Conservation (phyloP, 2,113 vertebrate genomes). For the Lampris incognitus region DNA sequence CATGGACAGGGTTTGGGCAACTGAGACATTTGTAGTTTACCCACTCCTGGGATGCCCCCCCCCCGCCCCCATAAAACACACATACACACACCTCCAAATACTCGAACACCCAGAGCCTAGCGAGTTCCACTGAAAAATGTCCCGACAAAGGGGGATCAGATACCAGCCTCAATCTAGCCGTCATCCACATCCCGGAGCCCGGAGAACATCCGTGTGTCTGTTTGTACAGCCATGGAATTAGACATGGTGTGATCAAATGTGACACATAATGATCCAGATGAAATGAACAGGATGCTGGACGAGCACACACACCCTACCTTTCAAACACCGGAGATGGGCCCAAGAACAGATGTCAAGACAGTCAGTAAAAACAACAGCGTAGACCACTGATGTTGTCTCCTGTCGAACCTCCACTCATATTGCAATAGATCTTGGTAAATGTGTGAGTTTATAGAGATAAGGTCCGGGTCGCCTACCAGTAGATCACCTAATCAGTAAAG, state of each 20-base stretch:
- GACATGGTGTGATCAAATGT: background rate
- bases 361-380: too few species aligned
- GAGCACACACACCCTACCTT: background rate
- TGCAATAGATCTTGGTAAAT: background rate
- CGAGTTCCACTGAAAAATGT: slow-evolving; percentile 20
- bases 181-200: slow-evolving; percentile 70
- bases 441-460: background rate
- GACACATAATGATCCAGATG: background rate
- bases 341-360: background rate
- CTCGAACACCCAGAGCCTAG: slow-evolving; percentile 3
- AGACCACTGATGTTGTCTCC: too few species aligned
- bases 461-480: too few species aligned
- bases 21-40: slow-evolving; percentile 52
- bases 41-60: slow-evolving; percentile 53
- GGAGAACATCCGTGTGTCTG: slow-evolving; percentile 31
- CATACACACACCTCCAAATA: background rate
- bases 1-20: too few species aligned
- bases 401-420: background rate
- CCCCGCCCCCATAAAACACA: background rate
- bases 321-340: background rate
- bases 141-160: slow-evolving; percentile 62
- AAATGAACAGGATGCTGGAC: background rate
- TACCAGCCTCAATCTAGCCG: slow-evolving; percentile 64
- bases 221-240: background rate
- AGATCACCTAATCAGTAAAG: background rate